Evolutionary conservation across 2,113 vertebrate genomes (phyloP).

Genomic region (Pomatostomus ruficeps): DNA sequence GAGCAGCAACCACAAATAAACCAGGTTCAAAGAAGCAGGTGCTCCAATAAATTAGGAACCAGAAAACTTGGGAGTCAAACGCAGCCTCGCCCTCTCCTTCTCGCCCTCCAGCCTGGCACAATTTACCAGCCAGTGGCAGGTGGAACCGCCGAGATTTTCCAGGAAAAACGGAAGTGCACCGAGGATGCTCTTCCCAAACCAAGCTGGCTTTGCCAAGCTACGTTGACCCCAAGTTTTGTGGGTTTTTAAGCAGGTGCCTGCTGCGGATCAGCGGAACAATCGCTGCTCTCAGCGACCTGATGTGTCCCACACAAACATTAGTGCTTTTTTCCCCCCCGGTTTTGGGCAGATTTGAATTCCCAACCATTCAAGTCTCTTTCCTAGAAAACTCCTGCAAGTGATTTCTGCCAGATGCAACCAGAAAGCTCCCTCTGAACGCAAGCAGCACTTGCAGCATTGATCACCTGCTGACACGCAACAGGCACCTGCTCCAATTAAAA

Average conservation of each 20-base stretch:
- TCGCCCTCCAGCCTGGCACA: neutral
- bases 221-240: slow-evolving; percentile 23
- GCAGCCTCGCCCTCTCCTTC: neutral
- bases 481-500: slow-evolving; percentile 36
- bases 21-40: slow-evolving; percentile 56
- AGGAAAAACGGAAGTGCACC: neutral
- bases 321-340: neutral
- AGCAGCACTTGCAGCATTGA: neutral
- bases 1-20: slow-evolving; percentile 58
- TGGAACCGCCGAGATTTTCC: neutral
- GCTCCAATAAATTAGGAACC: slow-evolving; percentile 18
- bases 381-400: neutral
- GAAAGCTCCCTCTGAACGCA: neutral
- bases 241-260: slow-evolving; percentile 43
- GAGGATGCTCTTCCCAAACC: neutral
- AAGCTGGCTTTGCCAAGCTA: neutral
- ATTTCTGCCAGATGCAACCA: neutral
- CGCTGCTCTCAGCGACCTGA: neutral
- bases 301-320: neutral
- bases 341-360: neutral
- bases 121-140: neutral
- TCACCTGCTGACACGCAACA: slow-evolving; percentile 43
- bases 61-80: slow-evolving; percentile 61
- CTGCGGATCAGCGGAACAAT: neutral
- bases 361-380: neutral